Conservation (phyloP, 2,113 vertebrate genomes). For the Dasypus novemcinctus region DNA sequence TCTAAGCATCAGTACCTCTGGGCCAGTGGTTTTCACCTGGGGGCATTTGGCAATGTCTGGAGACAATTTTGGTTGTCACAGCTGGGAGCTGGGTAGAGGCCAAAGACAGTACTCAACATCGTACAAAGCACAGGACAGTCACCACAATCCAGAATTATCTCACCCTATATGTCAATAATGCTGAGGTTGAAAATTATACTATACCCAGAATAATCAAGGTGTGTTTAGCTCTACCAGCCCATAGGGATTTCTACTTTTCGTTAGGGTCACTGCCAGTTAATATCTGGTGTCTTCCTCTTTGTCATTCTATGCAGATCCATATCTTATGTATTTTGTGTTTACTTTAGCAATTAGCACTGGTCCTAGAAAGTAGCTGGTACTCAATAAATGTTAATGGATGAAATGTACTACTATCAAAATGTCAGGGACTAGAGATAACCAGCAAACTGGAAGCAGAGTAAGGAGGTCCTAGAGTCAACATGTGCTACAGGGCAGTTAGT, state of each 20-base stretch:
- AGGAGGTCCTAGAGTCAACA: too few relatives aligned
- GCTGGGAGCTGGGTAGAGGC: neutral
- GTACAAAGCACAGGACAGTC: neutral
- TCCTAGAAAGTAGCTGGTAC: neutral
- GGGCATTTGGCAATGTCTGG: neutral
- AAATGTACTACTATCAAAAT: neutral
- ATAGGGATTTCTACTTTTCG: neutral
- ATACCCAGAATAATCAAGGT: neutral
- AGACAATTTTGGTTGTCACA: neutral
- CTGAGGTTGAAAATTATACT: neutral
- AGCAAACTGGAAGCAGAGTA: too few relatives aligned
- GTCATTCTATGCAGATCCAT: neutral
- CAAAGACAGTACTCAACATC: neutral
- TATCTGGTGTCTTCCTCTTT: neutral
- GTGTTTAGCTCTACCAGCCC: neutral
- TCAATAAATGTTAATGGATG: neutral
- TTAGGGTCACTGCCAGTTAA: neutral
- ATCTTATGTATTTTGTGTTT: neutral
- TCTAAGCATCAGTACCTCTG: neutral
- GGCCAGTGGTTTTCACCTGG: neutral
- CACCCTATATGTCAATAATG: neutral
- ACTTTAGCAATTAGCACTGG: neutral
- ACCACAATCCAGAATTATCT: neutral
- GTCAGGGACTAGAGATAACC: too few relatives aligned
- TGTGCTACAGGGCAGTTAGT: too few relatives aligned